Conservation (phyloP, 2,113 vertebrate species). For the Macroglossus sobrinus region DNA sequence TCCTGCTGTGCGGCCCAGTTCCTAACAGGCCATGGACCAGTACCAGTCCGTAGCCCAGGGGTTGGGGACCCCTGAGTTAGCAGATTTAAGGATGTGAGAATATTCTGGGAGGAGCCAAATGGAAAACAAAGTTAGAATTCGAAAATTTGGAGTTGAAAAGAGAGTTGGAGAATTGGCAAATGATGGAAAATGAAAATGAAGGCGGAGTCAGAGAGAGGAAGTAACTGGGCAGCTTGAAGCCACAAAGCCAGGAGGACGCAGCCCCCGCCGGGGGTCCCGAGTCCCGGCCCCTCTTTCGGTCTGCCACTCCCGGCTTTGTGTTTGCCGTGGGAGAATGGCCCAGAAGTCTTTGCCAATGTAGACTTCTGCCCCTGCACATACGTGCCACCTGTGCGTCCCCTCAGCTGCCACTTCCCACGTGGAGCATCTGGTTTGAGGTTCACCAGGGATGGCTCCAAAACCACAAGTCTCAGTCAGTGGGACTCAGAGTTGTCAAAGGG, state of each 20-base stretch:
- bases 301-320: fast-evolving
- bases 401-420: background rate
- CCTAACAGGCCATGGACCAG: too few species aligned
- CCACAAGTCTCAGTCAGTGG: background rate
- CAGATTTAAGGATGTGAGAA: background rate
- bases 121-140: background rate
- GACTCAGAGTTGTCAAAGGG: background rate
- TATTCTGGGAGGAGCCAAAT: background rate
- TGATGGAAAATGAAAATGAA: background rate
- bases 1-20: too few species aligned
- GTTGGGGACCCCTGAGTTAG: too few species aligned
- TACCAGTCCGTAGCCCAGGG: too few species aligned
- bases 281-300: background rate
- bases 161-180: background rate
- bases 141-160: background rate
- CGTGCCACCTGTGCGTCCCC: background rate
- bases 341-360: background rate
- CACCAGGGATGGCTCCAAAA: background rate
- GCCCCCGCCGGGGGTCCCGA: background rate
- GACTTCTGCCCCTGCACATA: background rate
- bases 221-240: background rate
- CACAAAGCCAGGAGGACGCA: too few species aligned
- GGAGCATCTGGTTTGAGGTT: constrained; percentile 18
- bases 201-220: background rate
- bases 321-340: fast-evolving